Percentiles rank a stretch among this genome's conserved stretches.
Conservation (phyloP, 2,888 invertebrate species). For the Drosophila eohydei region DNA sequence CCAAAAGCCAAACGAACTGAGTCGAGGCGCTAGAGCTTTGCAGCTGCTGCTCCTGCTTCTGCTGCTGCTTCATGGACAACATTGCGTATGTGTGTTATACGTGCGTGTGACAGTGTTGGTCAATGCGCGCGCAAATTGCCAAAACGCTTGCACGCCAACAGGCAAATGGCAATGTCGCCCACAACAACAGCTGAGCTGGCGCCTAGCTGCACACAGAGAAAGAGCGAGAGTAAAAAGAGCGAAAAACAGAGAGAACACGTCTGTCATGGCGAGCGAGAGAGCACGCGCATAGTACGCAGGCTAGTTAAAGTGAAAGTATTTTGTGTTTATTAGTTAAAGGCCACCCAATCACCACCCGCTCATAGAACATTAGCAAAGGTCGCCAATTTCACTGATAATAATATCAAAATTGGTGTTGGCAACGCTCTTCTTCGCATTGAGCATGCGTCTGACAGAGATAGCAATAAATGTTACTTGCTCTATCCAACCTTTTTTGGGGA, state of each 20-base stretch:
- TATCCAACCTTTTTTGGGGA: constrained; percentile 8
- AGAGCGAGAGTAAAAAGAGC: constrained; percentile 36
- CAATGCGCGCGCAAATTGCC: constrained; percentile 78
- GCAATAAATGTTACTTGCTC: constrained; percentile 8
- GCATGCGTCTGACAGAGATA: constrained; percentile 24
- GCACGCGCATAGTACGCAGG: constrained; percentile 42
- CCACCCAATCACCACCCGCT: constrained; percentile 14
- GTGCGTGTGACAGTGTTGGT: constrained; percentile 60
- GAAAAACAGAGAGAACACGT: not conserved
- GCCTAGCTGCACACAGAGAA: constrained; percentile 41
- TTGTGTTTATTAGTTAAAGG: constrained; percentile 62
- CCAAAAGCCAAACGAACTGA: constrained; percentile 49
- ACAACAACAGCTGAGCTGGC: constrained; percentile 74
- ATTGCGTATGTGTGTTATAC: constrained; percentile 65
- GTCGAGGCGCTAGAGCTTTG: constrained; percentile 39
- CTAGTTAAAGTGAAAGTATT: constrained; percentile 72
- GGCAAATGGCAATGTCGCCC: constrained; percentile 64
- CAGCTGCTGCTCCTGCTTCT: constrained; percentile 36
- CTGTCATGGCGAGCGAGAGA: constrained; percentile 32
- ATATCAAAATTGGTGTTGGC: constrained; percentile 57
- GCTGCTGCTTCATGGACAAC: constrained; percentile 54
- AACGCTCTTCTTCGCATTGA: constrained; percentile 45
- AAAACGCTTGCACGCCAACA: constrained; percentile 64
- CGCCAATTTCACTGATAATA: constrained; percentile 77
- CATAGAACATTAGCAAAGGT: constrained; percentile 59